phyloP scores from a whole-genome alignment of 2,797 vertebrate species.

The Aldrovandia affinis region DNA sequence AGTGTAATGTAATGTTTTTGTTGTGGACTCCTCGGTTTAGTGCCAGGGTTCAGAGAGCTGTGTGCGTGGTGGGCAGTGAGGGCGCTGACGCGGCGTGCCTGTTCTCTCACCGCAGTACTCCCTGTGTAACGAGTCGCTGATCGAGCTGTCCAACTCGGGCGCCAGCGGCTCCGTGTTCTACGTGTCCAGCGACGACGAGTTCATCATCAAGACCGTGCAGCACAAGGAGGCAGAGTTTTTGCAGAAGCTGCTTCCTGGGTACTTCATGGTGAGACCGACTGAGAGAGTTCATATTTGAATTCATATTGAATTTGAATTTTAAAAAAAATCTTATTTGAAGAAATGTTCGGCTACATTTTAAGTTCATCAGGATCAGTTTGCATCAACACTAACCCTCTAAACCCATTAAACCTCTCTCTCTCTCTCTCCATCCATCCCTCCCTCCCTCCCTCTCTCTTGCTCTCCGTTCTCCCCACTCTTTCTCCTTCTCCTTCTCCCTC shows the following conservation, averaged over 20 bases:
- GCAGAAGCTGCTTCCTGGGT: slow-evolving; percentile 94
- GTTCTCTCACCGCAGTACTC: slow-evolving; percentile 78
- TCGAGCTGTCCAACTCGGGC: slow-evolving; percentile 91
- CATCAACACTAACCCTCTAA: too few species aligned
- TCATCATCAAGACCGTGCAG: slow-evolving; percentile 95
- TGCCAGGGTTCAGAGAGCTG: neutral
- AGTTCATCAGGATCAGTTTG: too few species aligned
- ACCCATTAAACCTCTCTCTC: too few species aligned
- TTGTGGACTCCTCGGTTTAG: too few species aligned
- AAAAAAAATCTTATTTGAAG: too few species aligned
- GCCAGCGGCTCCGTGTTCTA: slow-evolving; percentile 97
- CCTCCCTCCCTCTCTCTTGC: neutral
- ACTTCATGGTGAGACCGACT: slow-evolving; percentile 92
- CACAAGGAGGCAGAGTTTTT: slow-evolving; percentile 97
- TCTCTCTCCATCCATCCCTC: neutral
- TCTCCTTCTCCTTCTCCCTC: too few species aligned
- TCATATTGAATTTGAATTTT: too few species aligned
- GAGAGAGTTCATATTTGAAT: too few species aligned
- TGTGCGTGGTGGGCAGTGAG: neutral
- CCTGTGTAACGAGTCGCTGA: slow-evolving; percentile 86
- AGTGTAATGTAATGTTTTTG: too few species aligned
- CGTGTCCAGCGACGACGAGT: slow-evolving; percentile 92
- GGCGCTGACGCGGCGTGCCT: slow-evolving; percentile 33
- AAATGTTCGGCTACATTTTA: too few species aligned
- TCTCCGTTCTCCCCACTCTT: too few species aligned